Evolutionary conservation across 30 jellyfish, hydroid and myxozoan genomes (phyloP).

Genomic region (Chrysaora quinquecirrha): DNA sequence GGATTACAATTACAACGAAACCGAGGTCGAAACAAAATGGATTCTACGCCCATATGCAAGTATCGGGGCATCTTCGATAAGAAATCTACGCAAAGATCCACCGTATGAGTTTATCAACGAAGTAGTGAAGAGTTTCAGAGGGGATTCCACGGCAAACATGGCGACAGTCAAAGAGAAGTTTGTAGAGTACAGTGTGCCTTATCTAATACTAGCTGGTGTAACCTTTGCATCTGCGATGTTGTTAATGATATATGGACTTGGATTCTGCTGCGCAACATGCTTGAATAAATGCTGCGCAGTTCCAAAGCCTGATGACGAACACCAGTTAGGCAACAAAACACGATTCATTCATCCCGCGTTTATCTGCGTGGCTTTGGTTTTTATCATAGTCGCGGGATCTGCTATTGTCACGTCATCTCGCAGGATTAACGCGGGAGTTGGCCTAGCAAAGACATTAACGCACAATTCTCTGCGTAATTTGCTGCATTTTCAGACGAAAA

Average conservation of each 20-base stretch:
- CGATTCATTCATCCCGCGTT: slow-evolving; percentile 12
- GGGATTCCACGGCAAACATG: slow-evolving; percentile 10
- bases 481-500: slow-evolving; percentile 36
- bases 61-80: slow-evolving; percentile 29
- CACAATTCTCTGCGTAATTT: slow-evolving; percentile 28
- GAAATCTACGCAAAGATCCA: slow-evolving; percentile 3
- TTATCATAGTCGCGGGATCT: slow-evolving; percentile 36
- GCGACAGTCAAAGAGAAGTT: not conserved
- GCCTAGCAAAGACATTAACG: slow-evolving; percentile 9
- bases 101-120: slow-evolving; percentile 30
- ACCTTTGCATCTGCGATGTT: slow-evolving; percentile 19
- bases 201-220: not conserved
- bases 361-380: slow-evolving; percentile 11
- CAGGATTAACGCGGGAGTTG: slow-evolving; percentile 32
- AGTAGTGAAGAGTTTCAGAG: slow-evolving; percentile 9
- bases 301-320: not conserved
- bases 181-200: slow-evolving; percentile 31
- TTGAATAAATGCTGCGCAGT: slow-evolving; percentile 4
- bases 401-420: slow-evolving; percentile 11
- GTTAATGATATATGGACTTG: not conserved
- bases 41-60: slow-evolving; percentile 24
- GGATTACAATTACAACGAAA: not conserved
- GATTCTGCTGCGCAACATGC: slow-evolving; percentile 9
- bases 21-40: slow-evolving; percentile 32
- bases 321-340: not conserved